These are phyloP conservation scores for Ctenochaetus hawaiiensis DNA, from an alignment of 2,797 vertebrate species.

Conservation along the genomic window DNA sequence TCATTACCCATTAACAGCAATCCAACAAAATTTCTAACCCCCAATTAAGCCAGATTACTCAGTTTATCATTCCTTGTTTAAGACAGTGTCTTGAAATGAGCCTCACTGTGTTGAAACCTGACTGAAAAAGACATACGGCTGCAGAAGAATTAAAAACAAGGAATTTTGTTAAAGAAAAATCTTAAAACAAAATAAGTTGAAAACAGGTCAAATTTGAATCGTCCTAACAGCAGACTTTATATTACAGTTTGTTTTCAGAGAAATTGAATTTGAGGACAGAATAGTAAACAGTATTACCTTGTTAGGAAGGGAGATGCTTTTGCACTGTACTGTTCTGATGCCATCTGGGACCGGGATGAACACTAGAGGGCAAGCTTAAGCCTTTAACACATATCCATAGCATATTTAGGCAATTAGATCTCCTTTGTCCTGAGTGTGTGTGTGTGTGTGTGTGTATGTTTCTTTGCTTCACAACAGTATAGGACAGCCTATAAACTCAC, in stretches of 20 bases:
- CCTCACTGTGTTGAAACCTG: background rate
- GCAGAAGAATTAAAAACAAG: background rate
- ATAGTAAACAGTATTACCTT: background rate
- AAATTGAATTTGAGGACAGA: background rate
- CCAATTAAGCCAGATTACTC: background rate
- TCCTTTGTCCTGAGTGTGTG: constrained; percentile 12
- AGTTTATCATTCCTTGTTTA: background rate
- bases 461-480: constrained; percentile 5
- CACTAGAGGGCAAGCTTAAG: constrained; percentile 88
- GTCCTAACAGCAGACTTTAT: background rate
- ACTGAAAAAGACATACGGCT: background rate
- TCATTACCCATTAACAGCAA: background rate
- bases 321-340: constrained; percentile 51
- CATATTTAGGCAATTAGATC: constrained; percentile 54
- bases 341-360: constrained; percentile 68
- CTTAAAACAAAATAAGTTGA: background rate
- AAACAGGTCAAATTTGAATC: constrained; percentile 8
- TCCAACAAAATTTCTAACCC: background rate
- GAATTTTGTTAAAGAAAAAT: background rate
- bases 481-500: constrained; percentile 45
- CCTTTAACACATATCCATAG: constrained; percentile 67
- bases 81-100: background rate
- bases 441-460: constrained; percentile 2
- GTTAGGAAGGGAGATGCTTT: constrained; percentile 29
- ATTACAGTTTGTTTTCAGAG: background rate